Percentiles rank a stretch among this genome's conserved stretches.
Evolutionary conservation across 2,113 vertebrate genomes (phyloP).

Genomic region (Epinephelus fuscoguttatus): DNA sequence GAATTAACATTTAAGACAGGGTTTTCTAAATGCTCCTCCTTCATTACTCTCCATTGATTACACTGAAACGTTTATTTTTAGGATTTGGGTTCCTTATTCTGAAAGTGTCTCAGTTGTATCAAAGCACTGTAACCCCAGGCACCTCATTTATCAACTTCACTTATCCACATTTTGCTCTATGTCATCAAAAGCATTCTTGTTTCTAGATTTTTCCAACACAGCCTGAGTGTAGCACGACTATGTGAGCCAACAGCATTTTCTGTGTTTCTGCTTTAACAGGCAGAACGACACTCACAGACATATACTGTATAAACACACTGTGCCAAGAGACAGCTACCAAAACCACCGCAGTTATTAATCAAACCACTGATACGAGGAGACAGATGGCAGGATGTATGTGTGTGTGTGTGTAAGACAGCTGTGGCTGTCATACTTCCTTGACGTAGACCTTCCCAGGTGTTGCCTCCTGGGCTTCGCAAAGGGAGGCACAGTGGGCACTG

Average conservation of each 20-base stretch:
- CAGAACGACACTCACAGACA: background rate
- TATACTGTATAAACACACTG: constrained; percentile 8
- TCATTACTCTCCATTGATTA: background rate
- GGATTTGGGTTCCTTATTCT: background rate
- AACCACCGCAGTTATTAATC: constrained; percentile 58
- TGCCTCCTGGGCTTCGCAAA: constrained; percentile 58
- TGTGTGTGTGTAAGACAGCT: constrained; percentile 61
- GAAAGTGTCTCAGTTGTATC: background rate
- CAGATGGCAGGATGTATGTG: constrained; percentile 57
- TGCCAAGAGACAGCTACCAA: constrained; percentile 60
- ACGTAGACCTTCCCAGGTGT: constrained; percentile 74
- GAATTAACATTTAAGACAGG: too few species aligned
- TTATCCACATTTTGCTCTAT: background rate
- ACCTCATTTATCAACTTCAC: background rate
- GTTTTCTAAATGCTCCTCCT: background rate
- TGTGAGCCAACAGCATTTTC: constrained; percentile 4
- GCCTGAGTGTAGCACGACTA: background rate
- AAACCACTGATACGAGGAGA: constrained; percentile 51
- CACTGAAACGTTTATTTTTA: background rate
- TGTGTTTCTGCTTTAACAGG: constrained; percentile 11
- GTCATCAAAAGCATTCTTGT: constrained; percentile 3
- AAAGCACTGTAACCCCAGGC: background rate
- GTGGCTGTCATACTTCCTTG: constrained; percentile 60
- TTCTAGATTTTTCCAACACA: background rate
- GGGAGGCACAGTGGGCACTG: constrained; percentile 11